Conservation (phyloP, 92 coral and sea anemone species). For the Porites rus region DNA sequence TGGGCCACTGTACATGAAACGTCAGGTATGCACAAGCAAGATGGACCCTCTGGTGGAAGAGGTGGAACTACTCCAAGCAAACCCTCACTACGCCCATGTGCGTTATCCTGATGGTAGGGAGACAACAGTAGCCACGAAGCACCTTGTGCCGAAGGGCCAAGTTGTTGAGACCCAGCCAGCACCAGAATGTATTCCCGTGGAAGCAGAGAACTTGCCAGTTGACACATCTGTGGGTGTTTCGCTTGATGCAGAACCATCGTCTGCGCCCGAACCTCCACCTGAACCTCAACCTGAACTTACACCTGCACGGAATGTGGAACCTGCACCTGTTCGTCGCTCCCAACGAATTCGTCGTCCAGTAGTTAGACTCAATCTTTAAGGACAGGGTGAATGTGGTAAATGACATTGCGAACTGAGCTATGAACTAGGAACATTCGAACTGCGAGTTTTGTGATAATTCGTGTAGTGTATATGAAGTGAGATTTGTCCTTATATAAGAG, state of each 20-base stretch:
- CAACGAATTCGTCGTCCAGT: conserved; percentile 40
- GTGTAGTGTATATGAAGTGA: too few species aligned
- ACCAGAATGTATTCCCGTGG: conserved; percentile 2
- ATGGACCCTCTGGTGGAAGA: too few species aligned
- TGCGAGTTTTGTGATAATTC: too few species aligned
- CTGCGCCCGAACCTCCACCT: neutral
- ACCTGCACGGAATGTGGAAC: conserved; percentile 2
- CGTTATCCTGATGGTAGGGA: too few species aligned
- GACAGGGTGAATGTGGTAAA: conserved; percentile 21
- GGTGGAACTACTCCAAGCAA: too few species aligned
- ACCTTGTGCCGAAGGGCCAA: conserved; percentile 48
- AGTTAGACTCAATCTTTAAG: conserved; percentile 50
- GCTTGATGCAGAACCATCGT: neutral
- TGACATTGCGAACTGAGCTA: too few species aligned
- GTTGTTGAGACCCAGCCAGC: neutral
- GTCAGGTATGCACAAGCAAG: too few species aligned
- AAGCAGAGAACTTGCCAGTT: conserved; percentile 10
- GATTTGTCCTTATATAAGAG: too few species aligned
- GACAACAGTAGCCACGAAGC: neutral
- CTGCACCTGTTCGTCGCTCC: conserved; percentile 38
- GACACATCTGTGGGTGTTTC: conserved; percentile 15
- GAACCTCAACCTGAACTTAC: neutral
- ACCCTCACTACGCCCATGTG: too few species aligned
- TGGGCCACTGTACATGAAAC: too few species aligned
- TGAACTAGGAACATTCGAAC: too few species aligned